A percentile compares a stretch with the other conserved stretches of the same genome.
These are phyloP conservation scores for Selene dorsalis DNA, from an alignment of 2,797 vertebrate species.

Conservation along the genomic window DNA sequence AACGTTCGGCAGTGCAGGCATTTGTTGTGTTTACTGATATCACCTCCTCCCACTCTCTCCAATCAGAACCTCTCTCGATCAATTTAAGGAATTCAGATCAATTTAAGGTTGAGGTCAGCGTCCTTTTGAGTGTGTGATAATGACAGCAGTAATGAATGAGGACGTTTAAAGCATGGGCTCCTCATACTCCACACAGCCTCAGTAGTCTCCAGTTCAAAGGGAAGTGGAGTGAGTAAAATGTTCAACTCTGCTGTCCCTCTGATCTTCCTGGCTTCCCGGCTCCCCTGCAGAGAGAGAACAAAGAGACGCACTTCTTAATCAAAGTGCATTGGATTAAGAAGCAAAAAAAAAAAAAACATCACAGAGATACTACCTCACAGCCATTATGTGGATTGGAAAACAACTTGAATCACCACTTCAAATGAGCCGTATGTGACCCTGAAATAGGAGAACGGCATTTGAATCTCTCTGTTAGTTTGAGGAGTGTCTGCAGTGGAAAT, in stretches of 20 bases:
- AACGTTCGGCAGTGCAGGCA: constrained; percentile 57
- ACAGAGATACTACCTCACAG: constrained; percentile 72
- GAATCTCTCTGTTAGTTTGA: constrained; percentile 74
- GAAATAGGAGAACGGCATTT: constrained; percentile 73
- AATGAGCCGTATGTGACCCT: constrained; percentile 77
- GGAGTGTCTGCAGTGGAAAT: constrained; percentile 49
- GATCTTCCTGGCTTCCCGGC: constrained; percentile 72
- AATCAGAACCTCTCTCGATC: constrained; percentile 33
- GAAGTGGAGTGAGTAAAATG: constrained; percentile 80
- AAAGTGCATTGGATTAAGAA: constrained; percentile 82
- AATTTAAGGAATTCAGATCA: constrained; percentile 32
- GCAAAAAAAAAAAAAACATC: constrained; percentile 70
- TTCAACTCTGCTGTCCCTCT: constrained; percentile 68
- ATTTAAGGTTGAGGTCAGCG: constrained; percentile 38
- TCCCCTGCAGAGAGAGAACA: constrained; percentile 81
- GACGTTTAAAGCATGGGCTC: constrained; percentile 65
- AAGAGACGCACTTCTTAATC: constrained; percentile 79
- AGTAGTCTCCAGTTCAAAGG: constrained; percentile 66
- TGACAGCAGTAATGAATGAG: constrained; percentile 53
- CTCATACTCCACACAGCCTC: constrained; percentile 30
- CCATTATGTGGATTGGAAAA: constrained; percentile 77
- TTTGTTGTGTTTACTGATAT: constrained; percentile 40
- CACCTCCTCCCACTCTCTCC: background rate
- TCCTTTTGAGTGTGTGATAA: constrained; percentile 50
- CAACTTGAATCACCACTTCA: constrained; percentile 76